Percentiles rank a stretch among this genome's conserved stretches.
These are phyloP conservation scores for Protaetia brevitarsis DNA, from an alignment of 1,140 invertebrate genomes.

Conservation along the genomic window DNA sequence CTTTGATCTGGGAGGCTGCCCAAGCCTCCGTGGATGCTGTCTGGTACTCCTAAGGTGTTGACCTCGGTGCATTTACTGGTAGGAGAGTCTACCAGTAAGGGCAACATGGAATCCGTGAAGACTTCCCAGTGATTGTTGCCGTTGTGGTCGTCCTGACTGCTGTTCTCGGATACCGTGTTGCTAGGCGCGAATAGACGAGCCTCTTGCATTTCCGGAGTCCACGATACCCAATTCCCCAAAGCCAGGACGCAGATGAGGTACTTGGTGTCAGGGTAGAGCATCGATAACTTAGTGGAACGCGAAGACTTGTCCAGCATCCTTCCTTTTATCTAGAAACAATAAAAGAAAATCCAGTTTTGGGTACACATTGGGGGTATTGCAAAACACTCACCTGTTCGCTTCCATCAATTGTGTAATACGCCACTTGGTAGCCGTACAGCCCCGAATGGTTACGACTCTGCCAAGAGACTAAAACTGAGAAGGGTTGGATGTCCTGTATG, in stretches of 20 bases:
- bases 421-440: constrained; percentile 80
- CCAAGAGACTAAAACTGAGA: constrained; percentile 84
- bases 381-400: constrained; percentile 56
- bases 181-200: constrained; percentile 47
- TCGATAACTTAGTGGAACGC: constrained; percentile 68
- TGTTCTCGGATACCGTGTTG: constrained; percentile 51
- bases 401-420: constrained; percentile 73
- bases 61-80: constrained; percentile 75
- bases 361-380: not conserved
- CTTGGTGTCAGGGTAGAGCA: constrained; percentile 69
- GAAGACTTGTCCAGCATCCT: constrained; percentile 66
- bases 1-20: constrained; percentile 65
- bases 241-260: constrained; percentile 85
- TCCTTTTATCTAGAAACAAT: constrained; percentile 61
- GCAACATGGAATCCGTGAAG: constrained; percentile 54
- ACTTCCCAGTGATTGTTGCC: constrained; percentile 53
- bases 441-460: constrained; percentile 83
- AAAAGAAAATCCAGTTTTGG: not conserved
- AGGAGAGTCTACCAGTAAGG: constrained; percentile 68
- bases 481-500: constrained; percentile 83
- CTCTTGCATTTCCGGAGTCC: constrained; percentile 48
- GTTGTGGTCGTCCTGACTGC: constrained; percentile 27
- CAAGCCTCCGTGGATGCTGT: constrained; percentile 57
- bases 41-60: constrained; percentile 68
- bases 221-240: constrained; percentile 64